Evolutionary conservation across 2,113 vertebrate genomes (phyloP).

Genomic region (Chauna torquata): DNA sequence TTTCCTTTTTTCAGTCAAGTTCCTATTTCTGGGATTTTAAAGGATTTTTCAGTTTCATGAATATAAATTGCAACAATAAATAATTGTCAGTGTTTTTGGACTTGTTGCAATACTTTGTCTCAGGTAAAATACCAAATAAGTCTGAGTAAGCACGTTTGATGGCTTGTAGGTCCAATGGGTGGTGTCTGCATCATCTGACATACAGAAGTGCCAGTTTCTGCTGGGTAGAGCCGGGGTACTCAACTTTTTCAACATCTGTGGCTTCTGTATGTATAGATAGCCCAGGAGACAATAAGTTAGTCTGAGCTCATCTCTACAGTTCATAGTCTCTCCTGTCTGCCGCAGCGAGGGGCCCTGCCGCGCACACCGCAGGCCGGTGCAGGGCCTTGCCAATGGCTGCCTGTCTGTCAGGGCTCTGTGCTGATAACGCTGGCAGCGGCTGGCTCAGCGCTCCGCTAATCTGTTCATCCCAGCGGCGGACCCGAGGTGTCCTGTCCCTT

Average conservation of each 20-base stretch:
- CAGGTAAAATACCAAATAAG: not conserved
- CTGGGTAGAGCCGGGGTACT: not conserved
- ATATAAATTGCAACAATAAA: not conserved
- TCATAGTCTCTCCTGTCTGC: not conserved
- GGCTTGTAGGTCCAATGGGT: not conserved
- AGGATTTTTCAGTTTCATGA: not conserved
- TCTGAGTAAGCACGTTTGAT: accelerated
- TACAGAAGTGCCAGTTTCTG: not conserved
- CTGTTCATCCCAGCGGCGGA: slow-evolving; percentile 66
- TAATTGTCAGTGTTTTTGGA: not conserved
- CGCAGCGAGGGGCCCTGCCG: not conserved
- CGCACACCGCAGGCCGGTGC: not conserved
- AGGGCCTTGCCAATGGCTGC: slow-evolving; percentile 69
- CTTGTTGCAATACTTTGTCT: not conserved
- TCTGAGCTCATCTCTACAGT: not conserved
- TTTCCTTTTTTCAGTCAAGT: not conserved
- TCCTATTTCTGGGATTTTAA: not conserved
- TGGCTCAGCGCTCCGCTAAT: slow-evolving; percentile 62
- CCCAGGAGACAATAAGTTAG: not conserved
- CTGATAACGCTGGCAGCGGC: slow-evolving; percentile 74
- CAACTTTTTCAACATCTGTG: not conserved
- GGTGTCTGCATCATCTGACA: not conserved
- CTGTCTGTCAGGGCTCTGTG: slow-evolving; percentile 82
- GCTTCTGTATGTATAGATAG: not conserved
- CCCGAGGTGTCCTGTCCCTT: slow-evolving; percentile 61